A percentile compares a stretch with the other conserved stretches of the same genome.
Conservation (phyloP, 2,113 vertebrate species). For the Gallinago media region DNA sequence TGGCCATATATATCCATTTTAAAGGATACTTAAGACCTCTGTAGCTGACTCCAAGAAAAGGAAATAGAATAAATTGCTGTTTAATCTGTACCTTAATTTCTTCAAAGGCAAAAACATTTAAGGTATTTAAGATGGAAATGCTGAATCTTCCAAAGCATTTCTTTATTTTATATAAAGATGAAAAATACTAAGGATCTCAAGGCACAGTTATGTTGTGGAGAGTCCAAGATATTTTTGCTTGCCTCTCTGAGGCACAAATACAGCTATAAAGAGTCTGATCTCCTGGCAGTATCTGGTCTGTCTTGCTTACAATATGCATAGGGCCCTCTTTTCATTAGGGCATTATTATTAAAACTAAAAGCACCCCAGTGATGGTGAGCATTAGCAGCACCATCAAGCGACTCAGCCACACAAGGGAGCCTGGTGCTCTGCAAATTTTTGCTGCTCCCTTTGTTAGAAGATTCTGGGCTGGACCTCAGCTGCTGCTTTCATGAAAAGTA, state of each 20-base stretch:
- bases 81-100: background rate
- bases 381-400: background rate
- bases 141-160: background rate
- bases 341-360: background rate
- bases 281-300: background rate
- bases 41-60: background rate
- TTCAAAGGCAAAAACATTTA: background rate
- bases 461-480: background rate
- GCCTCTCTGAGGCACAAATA: background rate
- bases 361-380: background rate
- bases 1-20: background rate
- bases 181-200: background rate
- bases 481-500: background rate
- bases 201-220: background rate
- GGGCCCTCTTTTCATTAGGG: background rate
- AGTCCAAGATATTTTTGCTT: background rate
- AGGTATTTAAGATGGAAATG: background rate
- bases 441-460: background rate
- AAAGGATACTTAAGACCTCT: background rate
- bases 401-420: background rate
- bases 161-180: background rate
- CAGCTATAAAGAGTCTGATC: background rate
- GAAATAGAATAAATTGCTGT: background rate
- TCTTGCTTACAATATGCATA: background rate
- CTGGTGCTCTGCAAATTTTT: background rate